Conservation (phyloP, 2,113 vertebrate species). For the Megaptera novaeangliae region DNA sequence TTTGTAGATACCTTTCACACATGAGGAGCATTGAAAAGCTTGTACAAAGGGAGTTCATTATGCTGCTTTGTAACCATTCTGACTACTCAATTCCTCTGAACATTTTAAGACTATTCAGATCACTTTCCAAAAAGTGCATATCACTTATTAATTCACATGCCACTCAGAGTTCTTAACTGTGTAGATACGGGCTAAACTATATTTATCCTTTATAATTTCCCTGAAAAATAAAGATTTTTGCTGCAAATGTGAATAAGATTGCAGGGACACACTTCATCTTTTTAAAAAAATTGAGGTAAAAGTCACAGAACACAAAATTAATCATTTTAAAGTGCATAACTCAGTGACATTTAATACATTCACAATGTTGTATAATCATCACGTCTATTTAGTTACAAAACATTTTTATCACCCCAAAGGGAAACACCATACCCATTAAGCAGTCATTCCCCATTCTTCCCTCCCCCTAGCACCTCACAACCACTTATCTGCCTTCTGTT, state of each 20-base stretch:
- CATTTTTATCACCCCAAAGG: not conserved
- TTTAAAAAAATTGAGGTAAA: not conserved
- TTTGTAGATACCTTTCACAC: not conserved
- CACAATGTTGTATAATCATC: not conserved
- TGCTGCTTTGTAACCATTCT: not conserved
- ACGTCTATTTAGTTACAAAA: not conserved
- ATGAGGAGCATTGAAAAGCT: not conserved
- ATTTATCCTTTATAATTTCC: not conserved
- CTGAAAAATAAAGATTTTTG: conserved; percentile 19
- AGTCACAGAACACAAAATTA: conserved; percentile 1
- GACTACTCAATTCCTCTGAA: not conserved
- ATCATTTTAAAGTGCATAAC: not conserved
- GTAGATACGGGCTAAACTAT: not conserved
- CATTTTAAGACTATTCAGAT: not conserved
- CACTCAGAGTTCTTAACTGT: not conserved
- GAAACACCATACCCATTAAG: not conserved
- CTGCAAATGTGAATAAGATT: not conserved
- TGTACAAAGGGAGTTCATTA: not conserved
- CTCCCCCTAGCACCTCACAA: not conserved
- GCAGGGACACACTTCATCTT: not conserved
- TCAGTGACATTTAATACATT: not conserved
- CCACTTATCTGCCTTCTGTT: not conserved
- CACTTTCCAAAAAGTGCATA: not conserved
- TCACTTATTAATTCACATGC: not conserved
- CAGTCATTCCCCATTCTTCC: not conserved